Conservation (phyloP, 2,797 vertebrate genomes). For the Botia kubotai region DNA sequence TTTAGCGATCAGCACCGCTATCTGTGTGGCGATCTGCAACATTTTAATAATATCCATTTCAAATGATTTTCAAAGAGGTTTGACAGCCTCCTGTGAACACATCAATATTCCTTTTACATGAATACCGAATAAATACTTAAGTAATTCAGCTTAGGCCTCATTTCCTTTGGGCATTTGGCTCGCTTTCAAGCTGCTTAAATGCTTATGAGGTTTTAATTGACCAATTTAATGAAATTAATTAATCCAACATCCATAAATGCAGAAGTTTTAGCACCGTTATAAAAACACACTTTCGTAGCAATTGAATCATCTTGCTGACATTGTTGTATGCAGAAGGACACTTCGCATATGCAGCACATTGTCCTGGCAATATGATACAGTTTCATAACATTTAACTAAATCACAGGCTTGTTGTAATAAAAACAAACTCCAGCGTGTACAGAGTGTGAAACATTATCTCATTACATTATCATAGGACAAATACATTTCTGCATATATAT, state of each 20-base stretch:
- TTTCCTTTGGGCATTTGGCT: slow-evolving; percentile 11
- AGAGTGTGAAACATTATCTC: no score
- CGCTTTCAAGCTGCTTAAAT: slow-evolving; percentile 2
- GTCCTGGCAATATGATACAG: not conserved
- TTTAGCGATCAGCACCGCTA: slow-evolving; percentile 95
- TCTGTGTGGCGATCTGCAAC: slow-evolving; percentile 94
- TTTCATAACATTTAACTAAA: not conserved
- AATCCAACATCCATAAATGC: slow-evolving; percentile 9
- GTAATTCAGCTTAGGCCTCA: not conserved
- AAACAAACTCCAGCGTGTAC: not conserved
- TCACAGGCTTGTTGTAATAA: not conserved
- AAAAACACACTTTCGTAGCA: not conserved
- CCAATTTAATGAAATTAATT: slow-evolving; percentile 8
- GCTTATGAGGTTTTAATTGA: slow-evolving; percentile 25
- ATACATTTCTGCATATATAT: no score
- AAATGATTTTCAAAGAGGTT: not conserved
- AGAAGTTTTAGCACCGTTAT: not conserved
- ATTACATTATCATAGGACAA: no score
- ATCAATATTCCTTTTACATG: slow-evolving; percentile 5
- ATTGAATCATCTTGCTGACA: not conserved
- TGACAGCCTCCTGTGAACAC: not conserved
- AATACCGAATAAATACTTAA: not conserved
- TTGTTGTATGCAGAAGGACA: not conserved
- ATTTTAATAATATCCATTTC: slow-evolving; percentile 27
- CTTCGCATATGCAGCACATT: not conserved